Base-by-base conservation (phyloP, 2,888 invertebrate genomes). In the Chrysolina oricalcia region DNA sequence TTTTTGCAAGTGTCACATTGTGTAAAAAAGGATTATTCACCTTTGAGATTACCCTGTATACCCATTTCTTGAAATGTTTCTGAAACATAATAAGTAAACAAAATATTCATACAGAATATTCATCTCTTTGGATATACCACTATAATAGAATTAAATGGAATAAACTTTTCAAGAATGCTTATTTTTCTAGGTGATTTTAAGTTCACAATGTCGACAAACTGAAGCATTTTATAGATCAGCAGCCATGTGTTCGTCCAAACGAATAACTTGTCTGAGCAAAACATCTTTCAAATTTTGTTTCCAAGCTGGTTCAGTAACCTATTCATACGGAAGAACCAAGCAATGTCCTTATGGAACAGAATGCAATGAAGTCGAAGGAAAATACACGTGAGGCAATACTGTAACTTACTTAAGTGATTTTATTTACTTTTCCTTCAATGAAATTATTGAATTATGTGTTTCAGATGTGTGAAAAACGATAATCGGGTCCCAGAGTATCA, bases 271-370 rank as follows among this genome's bases (percentile, higher is more conserved):
- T 69, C 43, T 80, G 8, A 72, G 70, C 27, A 72, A 77, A 19
- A 70, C 64, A 13, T 67, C 76, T 11, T 80, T 72, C 63, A 74
- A 67, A 62, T 73, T 78, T 63, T 80, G 80, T 69, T 76, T 78
- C 21, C 70, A 19, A 15, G 56, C 72, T 15, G 64, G 72, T 6
- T 40, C 46, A 11, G 40, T 46, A 21, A 46, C 56, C 40, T 23
- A 71, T 10, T 27, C 67, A 11, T 74, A 71, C 35, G 78, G 77
- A 46, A 43, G 35, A 15, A 48, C 73, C 17, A 70, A 73, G 23
- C 43, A 73, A 46, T 80, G 80, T 63, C 66, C 76, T 21, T 40
- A 68, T 35, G 77, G 73, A n/a, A 78, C 80, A 35, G 64, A 63
- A 9, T 81, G 80, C 62, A 70, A 73, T 69, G 76, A 78, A 69